Base-by-base conservation (phyloP, 1,140 invertebrate genomes). In the Branchinecta lynchi region DNA sequence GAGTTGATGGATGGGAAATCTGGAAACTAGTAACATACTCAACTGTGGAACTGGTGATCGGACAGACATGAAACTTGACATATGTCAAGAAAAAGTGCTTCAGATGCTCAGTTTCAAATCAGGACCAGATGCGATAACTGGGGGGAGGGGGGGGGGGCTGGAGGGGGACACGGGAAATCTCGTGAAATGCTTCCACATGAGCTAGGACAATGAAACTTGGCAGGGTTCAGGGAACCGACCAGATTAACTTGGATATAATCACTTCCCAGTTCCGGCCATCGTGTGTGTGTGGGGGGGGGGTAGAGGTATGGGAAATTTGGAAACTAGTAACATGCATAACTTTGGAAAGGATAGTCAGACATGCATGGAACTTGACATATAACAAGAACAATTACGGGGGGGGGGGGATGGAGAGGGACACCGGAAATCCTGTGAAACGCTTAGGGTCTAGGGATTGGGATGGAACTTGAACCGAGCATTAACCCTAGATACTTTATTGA, bases 261-360 rank as follows among this genome's bases (percentile, higher is more conserved):
- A n/a, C 46, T 51, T 51, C 46, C 46, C 46, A 51, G 46, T 9
- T 51, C n/a, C 46, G 46, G n/a, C 46, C n/a, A 51, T 51, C 46
- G 9, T n/a, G n/a, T n/a, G n/a, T n/a, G n/a, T n/a, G n/a, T 51
- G 46, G 46, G 46, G 46, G 46, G 46, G 46, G 46, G n/a, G 46
- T 51, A n/a, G 46, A 51, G n/a, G 46, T 9, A 51, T n/a, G 46
- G 46, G 9, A 9, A 51, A 51, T 51, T 51, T n/a, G 46, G 46
- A 51, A 51, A 51, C 46, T 51, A 9, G n/a, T n/a, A n/a, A n/a
- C n/a, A n/a, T n/a, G n/a, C n/a, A n/a, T n/a, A n/a, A n/a, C n/a
- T n/a, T n/a, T n/a, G n/a, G n/a, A 51, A 51, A 9, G 46, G 46
- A n/a, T 51, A 9, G n/a, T 51, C n/a, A n/a, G 46, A 51, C n/a